Base-by-base conservation (phyloP, 2,888 invertebrate species). In the Embidobia sp. region DNA sequence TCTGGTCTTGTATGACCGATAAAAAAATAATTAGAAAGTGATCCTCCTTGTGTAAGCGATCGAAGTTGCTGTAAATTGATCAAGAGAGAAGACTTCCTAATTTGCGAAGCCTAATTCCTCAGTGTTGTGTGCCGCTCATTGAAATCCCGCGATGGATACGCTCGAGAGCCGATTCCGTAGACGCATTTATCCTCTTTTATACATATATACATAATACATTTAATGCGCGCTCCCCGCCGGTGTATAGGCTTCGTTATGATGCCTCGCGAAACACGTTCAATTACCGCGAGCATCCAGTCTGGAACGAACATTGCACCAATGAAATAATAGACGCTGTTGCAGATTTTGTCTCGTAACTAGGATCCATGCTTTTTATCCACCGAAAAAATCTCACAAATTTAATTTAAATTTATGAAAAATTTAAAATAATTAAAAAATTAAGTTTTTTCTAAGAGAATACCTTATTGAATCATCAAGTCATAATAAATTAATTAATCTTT, bases 221-320 rank as follows among this genome's bases (percentile, higher is more conserved):
- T 61, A 72, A 75, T 66, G 72, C 70, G 27, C 22, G 27, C 49
- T 69, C 49, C 33, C n/a, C 48, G 31, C 49, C 48, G 19, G 57
- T 53, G 27, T 63, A 67, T 55, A 42, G 35, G 48, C 66, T 53
- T 77, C 63, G 55, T 66, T 75, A 70, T 44, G 70, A 70, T 74
- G 69, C 53, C n/a, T n/a, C n/a, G n/a, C n/a, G n/a, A 51, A 78
- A 42, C 61, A 72, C 64, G 76, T 77, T 74, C 74, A 79, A 79
- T 79, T 79, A 79, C 59, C 22, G 61, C 31, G 64, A 70, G 79
- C 57, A 69, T 82, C 73, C 83, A 83, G 87, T 81, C 87, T 87
- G 88, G 87, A 88, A 88, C 88, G 88, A 78, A 84, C 88, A 80
- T 88, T 88, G 88, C 87, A 83, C 88, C 78, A 85, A 67, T 64